Base-by-base conservation (phyloP, 35 echinoderm and acorn worm species). In the Amphiura filiformis region DNA sequence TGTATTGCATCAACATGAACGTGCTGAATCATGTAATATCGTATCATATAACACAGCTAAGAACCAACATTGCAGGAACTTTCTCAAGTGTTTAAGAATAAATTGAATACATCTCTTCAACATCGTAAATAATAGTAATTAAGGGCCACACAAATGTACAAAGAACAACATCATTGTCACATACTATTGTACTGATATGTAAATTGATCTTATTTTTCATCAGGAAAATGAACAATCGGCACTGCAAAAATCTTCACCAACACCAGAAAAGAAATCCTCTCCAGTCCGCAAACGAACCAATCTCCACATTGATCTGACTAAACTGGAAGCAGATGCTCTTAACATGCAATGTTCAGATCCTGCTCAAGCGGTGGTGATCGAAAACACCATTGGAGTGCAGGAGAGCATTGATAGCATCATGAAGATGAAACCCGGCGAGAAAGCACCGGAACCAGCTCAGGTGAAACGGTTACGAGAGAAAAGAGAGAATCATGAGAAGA, bases 231-330 rank as follows among this genome's bases (percentile, higher is more conserved):
- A 47, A 20, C 20, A n/a, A 28, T 83, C 38, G 34, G 81, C 40
- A 42, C 34, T 39, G 23, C 81, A 0, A 47, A 38, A 3, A 83
- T 83, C 56, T 77, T 76, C 83, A 86, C 22, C 26, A 75, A 17
- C 41, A 49, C 57, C 35, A 0, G 13, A 40, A 31, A 20, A 61
- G 49, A 17, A 75, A 20, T 22, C 76, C 47, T 35, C 86, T 80
- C 75, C 88, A 23, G 42, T 82, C 56, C 56, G 57, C 0, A 91
- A 70, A 76, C 86, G 89, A 37, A 87, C 89, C 65, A 95, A 91
- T 38, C 83, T 95, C 79, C 76, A 78, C 47, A 95, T 95, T 56
- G 81, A 95, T 75, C 89, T 95, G 37, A 91, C 89, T 11, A 95
- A 79, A 75, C 85, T 95, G 14, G 61, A 95, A 36, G 49, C 85